Evolutionary conservation across 2,113 vertebrate genomes (phyloP).

Genomic region (Cynopterus brachyotis): DNA sequence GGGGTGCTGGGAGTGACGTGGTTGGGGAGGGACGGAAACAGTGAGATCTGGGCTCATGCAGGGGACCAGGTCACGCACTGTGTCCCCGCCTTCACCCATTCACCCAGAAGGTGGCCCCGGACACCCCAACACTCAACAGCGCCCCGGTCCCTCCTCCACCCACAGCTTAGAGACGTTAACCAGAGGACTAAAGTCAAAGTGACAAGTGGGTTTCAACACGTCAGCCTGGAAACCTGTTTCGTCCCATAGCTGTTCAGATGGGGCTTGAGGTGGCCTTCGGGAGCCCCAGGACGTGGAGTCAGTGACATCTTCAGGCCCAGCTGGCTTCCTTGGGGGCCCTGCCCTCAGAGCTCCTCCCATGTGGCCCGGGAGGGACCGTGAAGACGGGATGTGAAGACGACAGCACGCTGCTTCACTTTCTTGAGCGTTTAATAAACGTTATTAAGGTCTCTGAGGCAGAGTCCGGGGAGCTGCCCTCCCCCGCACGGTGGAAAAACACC

Average conservation of each 20-base stretch:
- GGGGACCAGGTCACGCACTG: no score
- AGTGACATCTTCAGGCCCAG: neutral
- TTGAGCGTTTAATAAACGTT: neutral
- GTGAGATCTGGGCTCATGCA: neutral
- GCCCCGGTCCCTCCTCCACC: neutral
- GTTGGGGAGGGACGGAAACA: neutral
- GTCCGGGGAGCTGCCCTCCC: neutral
- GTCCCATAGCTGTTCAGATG: neutral
- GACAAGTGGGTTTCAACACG: conserved; percentile 26
- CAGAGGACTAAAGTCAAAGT: conserved; percentile 30
- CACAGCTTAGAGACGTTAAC: neutral
- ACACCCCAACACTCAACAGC: neutral
- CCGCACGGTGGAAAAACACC: conserved; percentile 59
- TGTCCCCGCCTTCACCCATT: no score
- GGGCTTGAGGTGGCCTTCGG: neutral
- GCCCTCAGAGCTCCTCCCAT: neutral
- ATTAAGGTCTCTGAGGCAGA: neutral
- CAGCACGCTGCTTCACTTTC: neutral
- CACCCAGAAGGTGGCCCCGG: neutral
- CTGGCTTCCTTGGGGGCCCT: neutral
- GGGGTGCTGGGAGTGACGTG: no score
- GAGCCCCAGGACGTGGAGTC: neutral
- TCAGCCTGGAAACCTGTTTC: neutral
- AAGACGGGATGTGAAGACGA: neutral
- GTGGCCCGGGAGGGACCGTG: no score